Conservation (phyloP, 1,140 invertebrate genomes). For the Eupristina koningsbergeri region DNA sequence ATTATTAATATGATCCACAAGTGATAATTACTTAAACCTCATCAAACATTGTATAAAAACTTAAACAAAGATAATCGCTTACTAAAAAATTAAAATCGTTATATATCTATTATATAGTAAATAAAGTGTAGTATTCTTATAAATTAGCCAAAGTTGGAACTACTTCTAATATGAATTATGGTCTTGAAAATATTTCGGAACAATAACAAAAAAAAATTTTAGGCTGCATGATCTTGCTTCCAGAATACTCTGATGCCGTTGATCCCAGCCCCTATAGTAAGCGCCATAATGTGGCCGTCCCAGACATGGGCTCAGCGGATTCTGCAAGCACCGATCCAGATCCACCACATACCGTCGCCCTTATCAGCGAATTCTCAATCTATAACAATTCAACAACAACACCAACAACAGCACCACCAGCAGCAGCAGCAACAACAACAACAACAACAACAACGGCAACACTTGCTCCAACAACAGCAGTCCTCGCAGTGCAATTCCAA, state of each 20-base stretch:
- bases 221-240: background rate
- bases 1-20: too few species aligned
- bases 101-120: background rate
- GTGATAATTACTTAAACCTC: too few species aligned
- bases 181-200: background rate
- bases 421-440: constrained; percentile 49
- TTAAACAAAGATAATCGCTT: too few species aligned
- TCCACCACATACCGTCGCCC: constrained; percentile 59
- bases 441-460: constrained; percentile 11
- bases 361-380: constrained; percentile 43
- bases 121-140: background rate
- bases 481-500: background rate
- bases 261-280: constrained; percentile 58
- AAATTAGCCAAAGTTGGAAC: too few species aligned
- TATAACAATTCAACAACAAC: constrained; percentile 41
- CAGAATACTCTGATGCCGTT: constrained; percentile 64
- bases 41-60: too few species aligned
- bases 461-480: background rate
- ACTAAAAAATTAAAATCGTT: too few species aligned
- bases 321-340: constrained; percentile 52
- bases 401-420: constrained; percentile 13
- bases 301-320: constrained; percentile 61
- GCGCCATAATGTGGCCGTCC: constrained; percentile 58
- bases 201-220: background rate
- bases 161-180: too few species aligned